Conservation (phyloP, 2,888 invertebrate species). For the Strigamia transsilvanica region DNA sequence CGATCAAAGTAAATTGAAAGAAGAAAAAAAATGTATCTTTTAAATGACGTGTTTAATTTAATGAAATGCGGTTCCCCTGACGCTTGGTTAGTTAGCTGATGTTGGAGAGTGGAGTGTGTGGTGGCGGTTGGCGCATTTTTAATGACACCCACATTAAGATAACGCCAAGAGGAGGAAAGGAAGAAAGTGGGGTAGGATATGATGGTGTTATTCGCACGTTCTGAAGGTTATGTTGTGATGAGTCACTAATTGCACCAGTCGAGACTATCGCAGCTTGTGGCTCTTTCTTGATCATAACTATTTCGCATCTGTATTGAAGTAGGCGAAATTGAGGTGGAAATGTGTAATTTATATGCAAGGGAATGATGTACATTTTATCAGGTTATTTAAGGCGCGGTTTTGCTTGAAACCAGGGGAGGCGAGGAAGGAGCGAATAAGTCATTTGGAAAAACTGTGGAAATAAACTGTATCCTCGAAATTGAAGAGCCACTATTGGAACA, state of each 20-base stretch:
- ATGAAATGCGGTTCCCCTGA: constrained; percentile 16
- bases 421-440: background rate
- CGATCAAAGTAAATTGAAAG: background rate
- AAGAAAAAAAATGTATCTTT: background rate
- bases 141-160: constrained; percentile 49
- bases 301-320: background rate
- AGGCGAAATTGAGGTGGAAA: background rate
- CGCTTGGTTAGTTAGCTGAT: background rate
- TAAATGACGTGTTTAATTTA: background rate
- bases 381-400: constrained; percentile 11
- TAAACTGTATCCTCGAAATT: constrained; percentile 28
- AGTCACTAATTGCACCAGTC: constrained; percentile 32
- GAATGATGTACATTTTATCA: background rate
- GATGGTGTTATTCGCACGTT: constrained; percentile 43
- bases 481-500: constrained; percentile 11
- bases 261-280: constrained; percentile 25
- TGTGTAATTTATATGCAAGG: constrained; percentile 23
- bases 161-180: constrained; percentile 28
- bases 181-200: constrained; percentile 20
- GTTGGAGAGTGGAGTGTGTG: constrained; percentile 15
- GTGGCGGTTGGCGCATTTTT: constrained; percentile 17
- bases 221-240: constrained; percentile 40
- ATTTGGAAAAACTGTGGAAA: background rate
- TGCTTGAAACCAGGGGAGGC: background rate
- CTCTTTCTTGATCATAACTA: background rate